phyloP scores from a whole-genome alignment of 2,797 vertebrate species.

The Bradypodion pumilum region DNA sequence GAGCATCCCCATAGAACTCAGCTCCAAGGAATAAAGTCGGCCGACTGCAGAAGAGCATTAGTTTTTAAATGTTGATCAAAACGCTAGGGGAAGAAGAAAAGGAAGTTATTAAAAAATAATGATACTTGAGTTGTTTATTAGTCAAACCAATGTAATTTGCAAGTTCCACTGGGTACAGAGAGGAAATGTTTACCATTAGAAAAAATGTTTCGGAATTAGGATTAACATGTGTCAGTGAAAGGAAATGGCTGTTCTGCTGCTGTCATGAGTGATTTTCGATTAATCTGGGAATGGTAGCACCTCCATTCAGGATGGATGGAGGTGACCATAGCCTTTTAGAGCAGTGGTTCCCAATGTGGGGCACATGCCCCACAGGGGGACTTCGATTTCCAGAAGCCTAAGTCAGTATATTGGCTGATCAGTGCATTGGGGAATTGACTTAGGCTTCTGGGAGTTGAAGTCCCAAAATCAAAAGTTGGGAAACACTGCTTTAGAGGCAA shows the following conservation, averaged over 20 bases:
- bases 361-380: no score
- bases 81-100: not conserved
- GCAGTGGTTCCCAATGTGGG: no score
- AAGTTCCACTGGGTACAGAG: not conserved
- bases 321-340: no score
- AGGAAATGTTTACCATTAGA: not conserved
- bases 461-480: no score
- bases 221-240: not conserved
- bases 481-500: no score
- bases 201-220: not conserved
- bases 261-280: not conserved
- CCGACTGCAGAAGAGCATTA: not conserved
- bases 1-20: not conserved
- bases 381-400: no score
- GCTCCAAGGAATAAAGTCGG: not conserved
- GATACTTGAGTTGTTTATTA: not conserved
- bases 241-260: not conserved
- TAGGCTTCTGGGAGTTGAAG: no score
- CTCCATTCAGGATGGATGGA: not conserved
- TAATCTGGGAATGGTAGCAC: not conserved
- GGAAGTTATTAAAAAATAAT: not conserved
- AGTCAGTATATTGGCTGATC: no score
- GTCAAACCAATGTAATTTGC: not conserved
- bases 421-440: no score
- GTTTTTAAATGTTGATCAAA: constrained; percentile 21